Conservation (phyloP, 2,888 invertebrate species). For the Lasioglossum zephyrum region DNA sequence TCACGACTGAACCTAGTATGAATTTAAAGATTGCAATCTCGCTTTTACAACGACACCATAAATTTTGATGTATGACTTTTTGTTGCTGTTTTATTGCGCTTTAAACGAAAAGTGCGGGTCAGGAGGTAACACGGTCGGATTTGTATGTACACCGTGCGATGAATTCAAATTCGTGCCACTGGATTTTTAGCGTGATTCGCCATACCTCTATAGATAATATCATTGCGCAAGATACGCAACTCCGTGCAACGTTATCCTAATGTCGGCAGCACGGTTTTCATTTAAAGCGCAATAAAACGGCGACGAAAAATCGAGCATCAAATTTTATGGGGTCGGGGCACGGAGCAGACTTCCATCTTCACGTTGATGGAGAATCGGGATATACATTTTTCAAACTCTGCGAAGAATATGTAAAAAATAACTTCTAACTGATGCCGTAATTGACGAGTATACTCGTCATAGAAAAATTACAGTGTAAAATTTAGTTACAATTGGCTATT, state of each 20-base stretch:
- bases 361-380: neutral
- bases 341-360: neutral
- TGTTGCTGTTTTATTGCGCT: conserved; percentile 4
- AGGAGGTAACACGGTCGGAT: neutral
- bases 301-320: neutral
- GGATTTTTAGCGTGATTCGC: neutral
- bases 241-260: neutral
- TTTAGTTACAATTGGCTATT: no score
- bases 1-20: neutral
- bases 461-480: no score
- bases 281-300: neutral
- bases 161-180: neutral
- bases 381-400: neutral
- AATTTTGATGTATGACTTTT: neutral
- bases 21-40: conserved; percentile 1
- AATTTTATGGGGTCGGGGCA: neutral
- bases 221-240: neutral
- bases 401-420: neutral
- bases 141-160: neutral
- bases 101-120: neutral
- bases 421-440: neutral
- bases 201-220: neutral
- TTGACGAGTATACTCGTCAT: no score
- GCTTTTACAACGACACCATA: neutral
- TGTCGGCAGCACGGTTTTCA: neutral